Conservation (phyloP, 1,140 invertebrate species). For the Brachionus rotundiformis region DNA sequence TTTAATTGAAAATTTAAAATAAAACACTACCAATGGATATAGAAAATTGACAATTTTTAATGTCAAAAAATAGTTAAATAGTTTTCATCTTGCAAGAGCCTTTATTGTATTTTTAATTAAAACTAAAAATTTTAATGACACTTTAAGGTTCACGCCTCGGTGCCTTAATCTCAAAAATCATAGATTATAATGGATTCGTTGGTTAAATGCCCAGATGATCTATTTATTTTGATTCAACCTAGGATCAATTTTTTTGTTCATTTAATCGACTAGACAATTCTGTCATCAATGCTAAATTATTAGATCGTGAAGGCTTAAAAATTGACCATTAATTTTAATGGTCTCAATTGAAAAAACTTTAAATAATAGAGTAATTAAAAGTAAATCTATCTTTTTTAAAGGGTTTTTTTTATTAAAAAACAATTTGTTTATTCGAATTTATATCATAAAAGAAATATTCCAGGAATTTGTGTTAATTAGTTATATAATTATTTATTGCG, state of each 20-base stretch:
- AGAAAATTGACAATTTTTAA: not conserved
- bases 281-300: not conserved
- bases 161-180: not conserved
- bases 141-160: not conserved
- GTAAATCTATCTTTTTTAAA: slow-evolving; percentile 27
- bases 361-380: slow-evolving; percentile 3
- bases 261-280: not conserved
- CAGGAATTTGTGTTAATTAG: slow-evolving; percentile 38
- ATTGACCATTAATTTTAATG: not conserved
- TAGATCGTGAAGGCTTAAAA: not conserved
- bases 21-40: not conserved
- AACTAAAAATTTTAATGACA: not conserved
- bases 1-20: not conserved
- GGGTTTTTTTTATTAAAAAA: not conserved
- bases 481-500: slow-evolving; percentile 24
- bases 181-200: not conserved
- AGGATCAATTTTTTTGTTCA: not conserved
- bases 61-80: not conserved
- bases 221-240: not conserved
- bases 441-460: slow-evolving; percentile 29
- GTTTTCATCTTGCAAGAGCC: too few species aligned
- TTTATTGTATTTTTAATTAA: not conserved
- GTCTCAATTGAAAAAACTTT: not conserved
- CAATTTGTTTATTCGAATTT: slow-evolving; percentile 17
- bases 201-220: not conserved